phyloP scores from a whole-genome alignment of 2,113 vertebrate genomes.

The Dromas ardeola region DNA sequence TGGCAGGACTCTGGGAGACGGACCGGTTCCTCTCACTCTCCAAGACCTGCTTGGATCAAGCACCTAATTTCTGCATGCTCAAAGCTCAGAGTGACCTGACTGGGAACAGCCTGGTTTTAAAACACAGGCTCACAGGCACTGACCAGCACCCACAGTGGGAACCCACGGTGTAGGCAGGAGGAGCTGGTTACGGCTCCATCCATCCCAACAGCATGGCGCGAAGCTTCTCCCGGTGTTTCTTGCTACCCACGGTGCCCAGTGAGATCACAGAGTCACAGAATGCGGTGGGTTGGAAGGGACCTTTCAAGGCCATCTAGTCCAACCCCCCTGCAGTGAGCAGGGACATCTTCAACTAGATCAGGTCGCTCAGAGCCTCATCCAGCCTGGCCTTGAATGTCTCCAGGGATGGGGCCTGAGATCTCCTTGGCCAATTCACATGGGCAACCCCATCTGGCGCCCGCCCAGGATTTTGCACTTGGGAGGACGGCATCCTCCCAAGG shows the following conservation, averaged over 20 bases:
- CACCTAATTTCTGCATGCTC: not conserved
- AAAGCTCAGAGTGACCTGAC: not conserved
- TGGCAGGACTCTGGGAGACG: not conserved
- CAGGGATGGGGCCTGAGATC: not conserved
- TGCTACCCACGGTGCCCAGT: not conserved
- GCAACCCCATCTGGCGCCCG: not conserved
- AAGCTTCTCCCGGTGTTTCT: not conserved
- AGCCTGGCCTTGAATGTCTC: too few species aligned
- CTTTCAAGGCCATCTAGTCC: too few species aligned
- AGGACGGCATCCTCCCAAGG: not conserved
- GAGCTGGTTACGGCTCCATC: not conserved
- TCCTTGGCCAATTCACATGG: not conserved
- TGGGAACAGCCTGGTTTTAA: not conserved
- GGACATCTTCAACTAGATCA: too few species aligned
- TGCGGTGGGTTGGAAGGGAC: too few species aligned
- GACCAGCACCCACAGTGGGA: not conserved
- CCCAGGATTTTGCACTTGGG: not conserved
- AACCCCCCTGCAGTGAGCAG: too few species aligned
- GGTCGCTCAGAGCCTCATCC: too few species aligned
- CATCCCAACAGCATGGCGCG: rapidly evolving
- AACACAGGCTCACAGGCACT: rapidly evolving
- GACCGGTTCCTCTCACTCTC: not conserved
- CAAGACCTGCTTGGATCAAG: not conserved
- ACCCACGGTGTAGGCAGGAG: rapidly evolving
- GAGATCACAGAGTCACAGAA: not conserved